Evolutionary conservation across 1,140 invertebrate species (phyloP).

Genomic region (Asbolus verrucosus): DNA sequence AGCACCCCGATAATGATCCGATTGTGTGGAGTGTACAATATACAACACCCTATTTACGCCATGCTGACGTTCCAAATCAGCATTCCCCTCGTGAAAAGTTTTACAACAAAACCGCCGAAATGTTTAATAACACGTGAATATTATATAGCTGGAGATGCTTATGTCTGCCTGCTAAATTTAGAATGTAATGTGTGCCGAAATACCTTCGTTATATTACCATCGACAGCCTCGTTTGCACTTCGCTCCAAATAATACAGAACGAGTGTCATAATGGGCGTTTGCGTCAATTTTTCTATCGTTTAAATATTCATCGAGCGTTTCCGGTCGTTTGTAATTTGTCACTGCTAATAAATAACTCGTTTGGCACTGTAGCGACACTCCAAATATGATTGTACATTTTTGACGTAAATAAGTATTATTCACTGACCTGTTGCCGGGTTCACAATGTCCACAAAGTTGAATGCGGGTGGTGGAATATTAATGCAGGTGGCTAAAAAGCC

Average conservation of each 20-base stretch:
- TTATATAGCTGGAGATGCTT: not conserved
- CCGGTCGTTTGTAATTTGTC: too few species aligned
- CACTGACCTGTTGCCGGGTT: constrained; percentile 17
- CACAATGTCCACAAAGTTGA: not conserved
- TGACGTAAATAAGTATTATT: constrained; percentile 12
- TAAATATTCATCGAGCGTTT: too few species aligned
- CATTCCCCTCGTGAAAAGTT: not conserved
- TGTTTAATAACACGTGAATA: not conserved
- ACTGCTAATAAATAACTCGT: too few species aligned
- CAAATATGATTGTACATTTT: constrained; percentile 6
- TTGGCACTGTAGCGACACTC: too few species aligned
- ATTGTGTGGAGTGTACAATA: not conserved
- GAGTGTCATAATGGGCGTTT: too few species aligned
- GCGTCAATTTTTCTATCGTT: too few species aligned
- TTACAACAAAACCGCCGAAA: too few species aligned
- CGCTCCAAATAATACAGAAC: too few species aligned
- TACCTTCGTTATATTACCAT: too few species aligned
- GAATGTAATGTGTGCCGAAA: not conserved
- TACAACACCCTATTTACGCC: not conserved
- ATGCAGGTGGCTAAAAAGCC: not conserved
- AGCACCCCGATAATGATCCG: not conserved
- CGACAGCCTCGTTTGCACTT: too few species aligned
- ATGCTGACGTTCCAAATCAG: not conserved
- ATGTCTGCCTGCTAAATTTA: not conserved
- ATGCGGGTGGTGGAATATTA: not conserved